Percentiles rank a stretch among this genome's conserved stretches.
phyloP scores from a whole-genome alignment of 2,797 vertebrate species.

The Gymnocypris eckloni region DNA sequence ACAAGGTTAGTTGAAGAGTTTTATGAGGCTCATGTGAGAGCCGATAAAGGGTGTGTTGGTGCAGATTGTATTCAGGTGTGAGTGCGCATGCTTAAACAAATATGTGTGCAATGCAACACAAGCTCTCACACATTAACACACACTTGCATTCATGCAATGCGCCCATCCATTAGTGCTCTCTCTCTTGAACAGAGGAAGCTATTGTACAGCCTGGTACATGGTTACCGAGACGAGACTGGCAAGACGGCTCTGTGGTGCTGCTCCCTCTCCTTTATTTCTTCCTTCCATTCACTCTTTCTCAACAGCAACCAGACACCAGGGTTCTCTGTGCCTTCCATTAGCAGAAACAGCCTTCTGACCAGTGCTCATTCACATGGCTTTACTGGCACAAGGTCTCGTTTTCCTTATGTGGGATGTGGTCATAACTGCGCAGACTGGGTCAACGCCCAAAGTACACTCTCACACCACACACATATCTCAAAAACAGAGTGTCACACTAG shows the following conservation, averaged over 20 bases:
- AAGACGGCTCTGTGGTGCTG: slow-evolving; percentile 47
- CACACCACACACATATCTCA: slow-evolving; percentile 33
- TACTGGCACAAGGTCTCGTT: slow-evolving; percentile 45
- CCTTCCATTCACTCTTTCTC: slow-evolving; percentile 47
- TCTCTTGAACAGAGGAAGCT: slow-evolving; percentile 49
- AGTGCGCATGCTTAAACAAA: slow-evolving; percentile 56
- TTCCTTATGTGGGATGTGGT: slow-evolving; percentile 52
- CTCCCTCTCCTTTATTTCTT: slow-evolving; percentile 35
- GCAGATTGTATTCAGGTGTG: slow-evolving; percentile 26
- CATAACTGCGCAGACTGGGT: slow-evolving; percentile 26
- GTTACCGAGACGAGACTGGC: slow-evolving; percentile 33
- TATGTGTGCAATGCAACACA: slow-evolving; percentile 38
- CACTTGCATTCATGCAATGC: slow-evolving; percentile 34
- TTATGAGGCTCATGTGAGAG: slow-evolving; percentile 8
- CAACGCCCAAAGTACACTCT: slow-evolving; percentile 48
- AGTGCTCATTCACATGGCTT: slow-evolving; percentile 26
- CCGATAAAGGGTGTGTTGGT: slow-evolving; percentile 27
- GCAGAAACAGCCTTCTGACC: slow-evolving; percentile 39
- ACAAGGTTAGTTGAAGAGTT: not conserved
- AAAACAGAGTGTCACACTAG: slow-evolving; percentile 16
- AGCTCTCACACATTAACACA: slow-evolving; percentile 40
- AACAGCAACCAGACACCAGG: slow-evolving; percentile 56
- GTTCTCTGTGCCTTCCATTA: slow-evolving; percentile 29
- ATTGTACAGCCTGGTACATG: slow-evolving; percentile 57
- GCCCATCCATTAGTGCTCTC: slow-evolving; percentile 1